Conservation (phyloP, 1,140 invertebrate genomes). For the Dreissena polymorpha region DNA sequence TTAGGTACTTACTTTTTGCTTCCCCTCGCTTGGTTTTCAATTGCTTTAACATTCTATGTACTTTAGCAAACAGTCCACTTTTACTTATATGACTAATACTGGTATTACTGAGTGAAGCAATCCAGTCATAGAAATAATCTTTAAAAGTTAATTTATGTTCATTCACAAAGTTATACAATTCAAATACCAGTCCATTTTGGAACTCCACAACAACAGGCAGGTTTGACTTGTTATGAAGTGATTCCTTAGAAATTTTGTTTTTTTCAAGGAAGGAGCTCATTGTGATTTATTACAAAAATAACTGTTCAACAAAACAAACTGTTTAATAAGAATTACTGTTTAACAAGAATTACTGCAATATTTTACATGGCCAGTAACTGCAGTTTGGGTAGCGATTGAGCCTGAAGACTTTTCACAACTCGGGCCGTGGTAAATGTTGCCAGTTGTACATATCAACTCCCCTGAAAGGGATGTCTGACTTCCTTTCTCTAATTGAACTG, state of each 20-base stretch:
- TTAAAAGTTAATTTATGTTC: constrained; percentile 20
- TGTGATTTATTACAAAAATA: not conserved
- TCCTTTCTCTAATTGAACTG: too few species aligned
- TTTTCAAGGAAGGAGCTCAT: constrained; percentile 34
- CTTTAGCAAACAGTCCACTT: constrained; percentile 16
- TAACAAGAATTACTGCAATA: not conserved
- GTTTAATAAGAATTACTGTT: too few species aligned
- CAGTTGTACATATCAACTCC: not conserved
- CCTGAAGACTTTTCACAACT: not conserved
- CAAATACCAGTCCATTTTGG: constrained; percentile 32
- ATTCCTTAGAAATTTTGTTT: constrained; percentile 18
- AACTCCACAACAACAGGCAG: constrained; percentile 5
- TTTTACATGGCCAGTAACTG: not conserved
- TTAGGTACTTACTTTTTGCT: constrained; percentile 13
- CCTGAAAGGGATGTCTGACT: not conserved
- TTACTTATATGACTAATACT: constrained; percentile 26
- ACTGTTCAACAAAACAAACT: not conserved
- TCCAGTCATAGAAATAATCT: constrained; percentile 31
- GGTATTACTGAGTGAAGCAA: constrained; percentile 20
- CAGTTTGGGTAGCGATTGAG: not conserved
- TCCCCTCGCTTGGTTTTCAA: constrained; percentile 21
- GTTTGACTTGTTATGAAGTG: constrained; percentile 21
- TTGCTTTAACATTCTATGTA: constrained; percentile 32
- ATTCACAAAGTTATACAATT: constrained; percentile 31
- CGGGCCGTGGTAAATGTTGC: not conserved